Base-by-base conservation (phyloP, 2,888 invertebrate genomes). In the Acanthosoma haemorrhoidale region DNA sequence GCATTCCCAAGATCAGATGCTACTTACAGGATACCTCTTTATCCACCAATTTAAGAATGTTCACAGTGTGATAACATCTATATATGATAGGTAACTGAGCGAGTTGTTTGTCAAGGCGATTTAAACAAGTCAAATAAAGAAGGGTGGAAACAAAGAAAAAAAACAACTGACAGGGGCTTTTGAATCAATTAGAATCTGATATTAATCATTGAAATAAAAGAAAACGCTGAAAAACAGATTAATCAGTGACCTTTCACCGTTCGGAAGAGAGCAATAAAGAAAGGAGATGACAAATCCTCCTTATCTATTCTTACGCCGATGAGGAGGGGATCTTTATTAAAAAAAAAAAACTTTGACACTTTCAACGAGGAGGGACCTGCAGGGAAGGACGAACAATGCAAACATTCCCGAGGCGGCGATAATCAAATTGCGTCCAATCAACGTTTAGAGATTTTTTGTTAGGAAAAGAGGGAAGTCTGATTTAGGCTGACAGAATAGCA, bases 381-480 rank as follows among this genome's bases (percentile, higher is more conserved):
- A 9, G 58, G 29, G 70, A 39, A 11, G 31, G 38, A 25, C 60
- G 61, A 64, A 72, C 72, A 72, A 72, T 67, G 72, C 70, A 71
- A 72, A 72, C 72, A 72, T 72, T 69, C 71, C 70, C 29, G 66
- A 70, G 69, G 68, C 39, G 69, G 39, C 72, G 61, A 69, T 73
- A 73, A 73, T 73, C 73, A 73, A 71, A 73, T 73, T 73, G 70
- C 25, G 71, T 70, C 73, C 71, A 73, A 73, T 73, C 73, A 73
- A 66, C 70, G 66, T 69, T 64, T 58, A 16, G 36, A 15, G 66
- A 66, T 66, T 66, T 66, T 63, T 66, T 43, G 29, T 41, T 31
- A 21, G 61, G 18, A 21, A 25, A 31, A 16, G 38, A 39, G 64
- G 25, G 21, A 64, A 64, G 25, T 64, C n/a, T n/a, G n/a, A n/a